Percentiles rank a stretch among this genome's conserved stretches.
Conservation (phyloP, 2,797 vertebrate species). For the Rhinatrema bivittatum region DNA sequence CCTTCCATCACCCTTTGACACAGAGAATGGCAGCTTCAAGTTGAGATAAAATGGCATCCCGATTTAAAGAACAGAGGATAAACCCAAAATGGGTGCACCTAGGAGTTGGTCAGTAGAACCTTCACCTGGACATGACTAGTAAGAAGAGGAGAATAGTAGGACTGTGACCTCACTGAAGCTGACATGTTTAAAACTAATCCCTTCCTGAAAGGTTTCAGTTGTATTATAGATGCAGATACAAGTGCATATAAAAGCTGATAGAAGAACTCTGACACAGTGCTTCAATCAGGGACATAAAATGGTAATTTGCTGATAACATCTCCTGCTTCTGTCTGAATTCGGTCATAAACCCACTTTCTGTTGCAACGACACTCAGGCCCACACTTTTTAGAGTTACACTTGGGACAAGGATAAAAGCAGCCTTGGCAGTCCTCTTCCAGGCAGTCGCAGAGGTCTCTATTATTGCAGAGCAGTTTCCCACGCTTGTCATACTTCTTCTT, state of each 20-base stretch:
- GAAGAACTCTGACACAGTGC: background rate
- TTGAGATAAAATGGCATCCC: too few relatives aligned
- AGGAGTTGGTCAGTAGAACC: too few relatives aligned
- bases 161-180: too few relatives aligned
- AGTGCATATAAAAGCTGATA: background rate
- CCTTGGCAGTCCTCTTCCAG: slow-evolving; percentile 57
- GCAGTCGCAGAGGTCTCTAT: slow-evolving; percentile 57
- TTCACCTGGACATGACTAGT: too few relatives aligned
- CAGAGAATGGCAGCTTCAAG: too few relatives aligned
- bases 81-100: too few relatives aligned
- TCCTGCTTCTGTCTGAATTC: slow-evolving; percentile 47
- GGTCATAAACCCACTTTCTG: slow-evolving; percentile 57
- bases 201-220: background rate
- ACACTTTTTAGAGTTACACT: slow-evolving; percentile 63
- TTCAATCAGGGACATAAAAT: slow-evolving; percentile 29
- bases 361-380: slow-evolving; percentile 58
- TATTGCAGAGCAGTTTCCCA: slow-evolving; percentile 44
- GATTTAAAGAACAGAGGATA: too few relatives aligned
- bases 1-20: too few relatives aligned
- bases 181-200: too few relatives aligned
- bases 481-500: slow-evolving; percentile 49
- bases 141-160: too few relatives aligned
- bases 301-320: slow-evolving; percentile 41
- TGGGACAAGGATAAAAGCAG: slow-evolving; percentile 68
- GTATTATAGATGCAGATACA: background rate